phyloP scores from a whole-genome alignment of 2,797 vertebrate species.

The Myotis planiceps region DNA sequence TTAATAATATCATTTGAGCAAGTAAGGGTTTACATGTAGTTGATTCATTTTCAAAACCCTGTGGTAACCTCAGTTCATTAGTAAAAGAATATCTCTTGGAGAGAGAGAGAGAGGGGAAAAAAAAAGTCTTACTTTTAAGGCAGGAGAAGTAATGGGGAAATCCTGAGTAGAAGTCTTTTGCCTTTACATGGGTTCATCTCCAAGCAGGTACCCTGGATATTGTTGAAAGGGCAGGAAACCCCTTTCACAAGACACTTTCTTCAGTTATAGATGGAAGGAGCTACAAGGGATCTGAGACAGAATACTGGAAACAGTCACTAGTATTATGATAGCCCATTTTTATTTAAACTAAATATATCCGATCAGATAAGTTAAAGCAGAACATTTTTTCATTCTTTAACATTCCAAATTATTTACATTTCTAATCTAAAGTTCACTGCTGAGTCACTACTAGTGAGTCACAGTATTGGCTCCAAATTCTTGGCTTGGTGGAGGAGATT shows the following conservation, averaged over 20 bases:
- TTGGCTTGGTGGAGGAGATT: background rate
- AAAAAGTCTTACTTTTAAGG: background rate
- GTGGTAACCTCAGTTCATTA: background rate
- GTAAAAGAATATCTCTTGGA: background rate
- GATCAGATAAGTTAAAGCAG: background rate
- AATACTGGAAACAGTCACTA: background rate
- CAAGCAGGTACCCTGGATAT: background rate
- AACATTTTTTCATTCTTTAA: background rate
- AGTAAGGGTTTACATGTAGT: background rate
- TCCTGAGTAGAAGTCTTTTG: background rate
- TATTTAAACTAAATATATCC: background rate
- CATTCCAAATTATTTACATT: background rate
- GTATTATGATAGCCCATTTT: background rate
- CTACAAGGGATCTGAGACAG: background rate
- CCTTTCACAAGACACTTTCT: background rate
- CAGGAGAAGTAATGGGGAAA: background rate
- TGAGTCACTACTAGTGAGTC: background rate
- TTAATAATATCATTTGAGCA: background rate
- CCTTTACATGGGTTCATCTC: background rate
- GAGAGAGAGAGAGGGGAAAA: no score
- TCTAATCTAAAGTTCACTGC: background rate
- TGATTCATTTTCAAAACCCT: background rate
- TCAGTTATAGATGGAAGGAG: background rate
- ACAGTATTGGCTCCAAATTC: background rate
- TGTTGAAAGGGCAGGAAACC: background rate